A percentile compares a stretch with the other conserved stretches of the same genome.
phyloP scores from a whole-genome alignment of 2,797 vertebrate genomes.

The Chelonia mydas region DNA sequence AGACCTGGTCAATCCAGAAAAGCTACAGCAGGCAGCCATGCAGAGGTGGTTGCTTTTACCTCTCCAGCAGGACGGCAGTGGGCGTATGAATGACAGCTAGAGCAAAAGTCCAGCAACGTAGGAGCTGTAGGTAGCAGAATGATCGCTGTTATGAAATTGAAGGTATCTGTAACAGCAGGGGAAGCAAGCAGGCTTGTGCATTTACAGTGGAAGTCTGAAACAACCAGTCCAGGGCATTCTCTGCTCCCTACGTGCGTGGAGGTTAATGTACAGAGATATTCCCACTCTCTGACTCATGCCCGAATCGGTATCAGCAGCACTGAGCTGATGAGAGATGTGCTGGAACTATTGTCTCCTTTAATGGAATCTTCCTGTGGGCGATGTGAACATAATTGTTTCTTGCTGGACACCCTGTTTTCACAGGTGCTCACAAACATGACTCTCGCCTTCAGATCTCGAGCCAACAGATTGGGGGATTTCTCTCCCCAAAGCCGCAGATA shows the following conservation, averaged over 20 bases:
- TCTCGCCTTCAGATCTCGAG: neutral
- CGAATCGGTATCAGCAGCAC: rapidly evolving
- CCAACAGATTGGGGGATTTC: neutral
- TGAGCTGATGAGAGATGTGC: neutral
- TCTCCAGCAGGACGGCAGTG: rapidly evolving
- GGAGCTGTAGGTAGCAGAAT: rapidly evolving
- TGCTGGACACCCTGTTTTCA: neutral
- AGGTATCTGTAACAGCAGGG: neutral
- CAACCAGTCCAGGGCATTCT: rapidly evolving
- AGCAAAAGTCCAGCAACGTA: rapidly evolving
- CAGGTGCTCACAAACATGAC: neutral
- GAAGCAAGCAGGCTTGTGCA: rapidly evolving
- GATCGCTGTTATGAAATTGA: neutral
- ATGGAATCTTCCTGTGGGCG: neutral
- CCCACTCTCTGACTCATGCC: neutral
- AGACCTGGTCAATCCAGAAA: rapidly evolving
- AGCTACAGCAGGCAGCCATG: neutral
- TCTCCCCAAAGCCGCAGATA: neutral
- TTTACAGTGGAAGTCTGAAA: rapidly evolving
- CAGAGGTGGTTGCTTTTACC: rapidly evolving
- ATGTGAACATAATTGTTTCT: neutral
- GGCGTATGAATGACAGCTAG: neutral
- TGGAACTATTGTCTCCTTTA: neutral
- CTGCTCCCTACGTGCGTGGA: neutral
- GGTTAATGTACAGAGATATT: rapidly evolving